A percentile compares a stretch with the other conserved stretches of the same genome.
Evolutionary conservation across 1,140 invertebrate genomes (phyloP).

Genomic region (Pseudomyrmex pallidus): DNA sequence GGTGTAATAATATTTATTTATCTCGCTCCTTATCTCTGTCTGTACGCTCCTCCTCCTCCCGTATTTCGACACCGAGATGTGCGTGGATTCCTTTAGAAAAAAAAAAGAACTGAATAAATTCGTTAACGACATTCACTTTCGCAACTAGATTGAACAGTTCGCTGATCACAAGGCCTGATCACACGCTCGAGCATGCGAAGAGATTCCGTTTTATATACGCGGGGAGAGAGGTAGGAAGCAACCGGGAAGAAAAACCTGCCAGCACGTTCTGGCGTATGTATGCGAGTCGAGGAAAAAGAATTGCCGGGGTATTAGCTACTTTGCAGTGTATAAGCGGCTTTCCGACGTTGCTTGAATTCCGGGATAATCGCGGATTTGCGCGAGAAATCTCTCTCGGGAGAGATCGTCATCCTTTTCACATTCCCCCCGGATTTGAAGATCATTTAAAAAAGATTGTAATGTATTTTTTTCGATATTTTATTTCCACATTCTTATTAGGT

Average conservation of each 20-base stretch:
- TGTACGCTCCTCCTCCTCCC: too few relatives aligned
- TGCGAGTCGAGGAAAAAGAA: slow-evolving; percentile 57
- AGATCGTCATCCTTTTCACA: background rate
- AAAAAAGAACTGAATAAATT: background rate
- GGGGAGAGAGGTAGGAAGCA: background rate
- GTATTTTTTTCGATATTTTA: too few relatives aligned
- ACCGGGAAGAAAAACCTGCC: slow-evolving; percentile 73
- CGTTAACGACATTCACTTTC: slow-evolving; percentile 58
- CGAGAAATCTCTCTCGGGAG: background rate
- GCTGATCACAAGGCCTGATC: slow-evolving; percentile 58
- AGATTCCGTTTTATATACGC: slow-evolving; percentile 69
- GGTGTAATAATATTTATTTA: too few relatives aligned
- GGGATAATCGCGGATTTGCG: slow-evolving; percentile 12
- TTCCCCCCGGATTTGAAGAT: too few relatives aligned
- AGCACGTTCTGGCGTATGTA: slow-evolving; percentile 58
- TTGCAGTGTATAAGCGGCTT: slow-evolving; percentile 17
- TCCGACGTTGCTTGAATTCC: slow-evolving; percentile 17
- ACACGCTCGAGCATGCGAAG: slow-evolving; percentile 59
- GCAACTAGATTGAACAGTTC: slow-evolving; percentile 70
- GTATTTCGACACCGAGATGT: background rate
- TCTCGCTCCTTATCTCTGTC: too few relatives aligned
- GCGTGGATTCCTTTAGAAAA: slow-evolving; percentile 22
- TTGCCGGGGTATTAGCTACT: slow-evolving; percentile 56
- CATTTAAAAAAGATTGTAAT: too few relatives aligned
- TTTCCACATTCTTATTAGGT: too few relatives aligned